Evolutionary conservation across 2,888 invertebrate genomes (phyloP), one percentile per base, ranked within the genome.

Genomic region (Lepidocyrtoides sp.): DNA sequence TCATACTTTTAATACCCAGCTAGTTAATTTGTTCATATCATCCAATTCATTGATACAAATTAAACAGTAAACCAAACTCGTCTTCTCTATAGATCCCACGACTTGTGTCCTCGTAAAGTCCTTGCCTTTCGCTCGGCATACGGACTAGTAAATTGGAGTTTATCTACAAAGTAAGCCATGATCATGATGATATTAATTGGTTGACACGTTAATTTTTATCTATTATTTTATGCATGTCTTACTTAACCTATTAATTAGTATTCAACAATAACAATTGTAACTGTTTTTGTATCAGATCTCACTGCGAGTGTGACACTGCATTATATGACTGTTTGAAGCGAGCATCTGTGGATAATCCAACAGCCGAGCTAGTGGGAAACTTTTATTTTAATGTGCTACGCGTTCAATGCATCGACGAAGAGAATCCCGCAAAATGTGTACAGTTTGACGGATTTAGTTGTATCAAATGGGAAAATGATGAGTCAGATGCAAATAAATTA

Each of bases 81-180:
- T 57, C 7, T 23, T 1, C 26, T 7, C 51, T 85, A 26, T n/a
- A 92, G 92, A 91, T 97, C 97, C 17, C 99, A 99, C 95, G 98
- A 99, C 96, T 96, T 98, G 82, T 99, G 99, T 95, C 98, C 98
- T 0, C 96, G 97, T 81, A 98, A 98, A 95, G 96, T 97, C 63
- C 95, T 96, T 26, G 97, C 97, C 20, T 97, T 97, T 95, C 96
- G 96, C 54, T 95, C 96, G 89, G 96, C 97, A 94, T 98, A 98
- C 95, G 97, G 98, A 95, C 96, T 98, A 91, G 97, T 97, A 87
- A 99, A 99, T 95, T 97, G 97, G 95, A 97, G 98, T 0, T 95
- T 98, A 51, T 98, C 98, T 95, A 98, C 98, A 95, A 98, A 98
- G 96, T 96, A 95, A 95, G 96, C 94, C 60, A n/a, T n/a, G n/a